phyloP scores from a whole-genome alignment of 2,113 vertebrate genomes.

The Dasyurus viverrinus region DNA sequence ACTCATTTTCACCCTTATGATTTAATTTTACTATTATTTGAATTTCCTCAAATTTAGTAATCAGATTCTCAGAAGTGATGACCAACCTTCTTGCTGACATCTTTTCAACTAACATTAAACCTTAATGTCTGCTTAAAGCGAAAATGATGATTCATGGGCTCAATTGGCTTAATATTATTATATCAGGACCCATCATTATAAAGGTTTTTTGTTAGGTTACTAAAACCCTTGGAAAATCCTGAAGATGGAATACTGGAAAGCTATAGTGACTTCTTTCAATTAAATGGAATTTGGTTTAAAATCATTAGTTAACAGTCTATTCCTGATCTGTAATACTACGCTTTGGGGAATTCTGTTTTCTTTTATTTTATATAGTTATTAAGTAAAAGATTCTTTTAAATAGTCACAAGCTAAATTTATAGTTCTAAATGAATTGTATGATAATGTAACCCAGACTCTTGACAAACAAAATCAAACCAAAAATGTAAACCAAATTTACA shows the following conservation, averaged over 20 bases:
- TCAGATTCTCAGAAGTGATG: conserved; percentile 45
- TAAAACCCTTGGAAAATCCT: conserved; percentile 50
- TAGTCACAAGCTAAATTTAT: not conserved
- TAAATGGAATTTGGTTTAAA: conserved; percentile 11
- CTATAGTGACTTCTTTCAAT: conserved; percentile 12
- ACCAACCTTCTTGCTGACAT: conserved; percentile 30
- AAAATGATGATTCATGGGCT: conserved; percentile 34
- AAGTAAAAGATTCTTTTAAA: conserved; percentile 20
- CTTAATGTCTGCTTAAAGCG: conserved; percentile 12
- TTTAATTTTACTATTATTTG: conserved; percentile 5
- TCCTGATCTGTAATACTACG: conserved; percentile 41
- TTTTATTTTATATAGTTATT: conserved; percentile 13
- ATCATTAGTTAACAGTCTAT: not conserved
- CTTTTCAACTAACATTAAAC: conserved; percentile 25
- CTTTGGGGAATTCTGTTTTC: conserved; percentile 35
- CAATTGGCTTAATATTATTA: conserved; percentile 26
- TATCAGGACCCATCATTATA: conserved; percentile 9
- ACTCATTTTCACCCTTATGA: not conserved
- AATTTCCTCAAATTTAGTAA: conserved; percentile 35
- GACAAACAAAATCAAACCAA: not conserved
- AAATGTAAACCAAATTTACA: not conserved
- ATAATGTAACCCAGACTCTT: not conserved
- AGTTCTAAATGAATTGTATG: not conserved
- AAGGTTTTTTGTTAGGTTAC: conserved; percentile 35
- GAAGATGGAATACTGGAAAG: conserved; percentile 18